phyloP scores from a whole-genome alignment of 2,797 vertebrate genomes.

The Amniataba percoides region DNA sequence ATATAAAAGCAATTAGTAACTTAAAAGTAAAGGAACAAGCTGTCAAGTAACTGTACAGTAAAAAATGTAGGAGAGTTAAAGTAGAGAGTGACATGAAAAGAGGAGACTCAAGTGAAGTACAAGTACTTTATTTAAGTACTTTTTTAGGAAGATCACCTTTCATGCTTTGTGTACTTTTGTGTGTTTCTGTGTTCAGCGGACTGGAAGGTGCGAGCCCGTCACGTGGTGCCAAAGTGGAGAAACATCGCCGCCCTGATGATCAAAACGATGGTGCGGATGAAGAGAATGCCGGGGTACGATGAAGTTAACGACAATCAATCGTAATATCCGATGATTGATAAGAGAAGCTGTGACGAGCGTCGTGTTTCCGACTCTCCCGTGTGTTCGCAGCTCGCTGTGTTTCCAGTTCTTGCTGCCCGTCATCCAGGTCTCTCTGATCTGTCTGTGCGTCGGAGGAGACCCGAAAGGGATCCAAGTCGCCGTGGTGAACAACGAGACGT shows the following conservation, averaged over 20 bases:
- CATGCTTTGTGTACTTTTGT: slow-evolving; percentile 14
- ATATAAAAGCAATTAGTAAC: neutral
- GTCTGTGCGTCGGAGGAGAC: slow-evolving; percentile 85
- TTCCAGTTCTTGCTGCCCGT: slow-evolving; percentile 89
- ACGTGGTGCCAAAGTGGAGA: slow-evolving; percentile 84
- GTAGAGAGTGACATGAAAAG: neutral
- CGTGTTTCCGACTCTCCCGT: slow-evolving; percentile 11
- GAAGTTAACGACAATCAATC: neutral
- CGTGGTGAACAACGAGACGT: slow-evolving; percentile 88
- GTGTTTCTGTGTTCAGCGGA: slow-evolving; percentile 70
- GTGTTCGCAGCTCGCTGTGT: slow-evolving; percentile 81
- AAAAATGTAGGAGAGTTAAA: neutral
- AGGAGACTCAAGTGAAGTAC: neutral
- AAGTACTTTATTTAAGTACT: neutral
- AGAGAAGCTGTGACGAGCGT: neutral
- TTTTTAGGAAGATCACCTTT: neutral
- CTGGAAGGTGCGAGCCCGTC: slow-evolving; percentile 82
- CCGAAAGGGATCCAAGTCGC: slow-evolving; percentile 83
- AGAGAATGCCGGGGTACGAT: slow-evolving; percentile 84
- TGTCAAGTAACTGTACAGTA: neutral
- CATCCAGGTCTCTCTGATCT: slow-evolving; percentile 88
- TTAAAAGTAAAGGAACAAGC: too few species aligned
- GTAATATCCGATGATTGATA: neutral
- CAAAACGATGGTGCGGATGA: slow-evolving; percentile 88
- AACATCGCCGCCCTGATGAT: slow-evolving; percentile 86